Evolutionary conservation across 2,113 vertebrate species (phyloP).

Genomic region (Tricholaema leucomelas): DNA sequence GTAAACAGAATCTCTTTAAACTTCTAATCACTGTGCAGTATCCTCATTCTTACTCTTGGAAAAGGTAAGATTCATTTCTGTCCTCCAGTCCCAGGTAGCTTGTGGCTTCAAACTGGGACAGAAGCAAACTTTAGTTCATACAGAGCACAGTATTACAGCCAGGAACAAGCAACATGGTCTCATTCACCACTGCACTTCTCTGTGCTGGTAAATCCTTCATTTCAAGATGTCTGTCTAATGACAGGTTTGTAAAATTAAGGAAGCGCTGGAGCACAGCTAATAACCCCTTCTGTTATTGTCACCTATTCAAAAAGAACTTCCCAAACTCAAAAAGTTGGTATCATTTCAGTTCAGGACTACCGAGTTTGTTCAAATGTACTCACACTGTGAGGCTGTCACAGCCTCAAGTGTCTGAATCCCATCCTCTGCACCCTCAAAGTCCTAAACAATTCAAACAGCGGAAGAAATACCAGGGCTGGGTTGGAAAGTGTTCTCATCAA

Average conservation of each 20-base stretch:
- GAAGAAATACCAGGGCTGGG: background rate
- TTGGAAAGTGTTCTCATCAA: background rate
- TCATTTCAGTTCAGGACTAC: background rate
- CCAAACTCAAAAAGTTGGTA: background rate
- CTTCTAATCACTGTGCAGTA: no score
- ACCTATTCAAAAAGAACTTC: background rate
- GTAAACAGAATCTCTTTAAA: no score
- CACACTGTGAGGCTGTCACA: background rate
- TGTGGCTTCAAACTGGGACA: no score
- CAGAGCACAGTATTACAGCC: fast-evolving
- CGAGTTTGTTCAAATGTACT: background rate
- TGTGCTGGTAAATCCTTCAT: background rate
- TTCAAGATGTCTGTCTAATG: background rate
- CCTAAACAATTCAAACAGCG: background rate
- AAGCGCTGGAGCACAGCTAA: background rate
- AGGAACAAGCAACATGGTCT: background rate
- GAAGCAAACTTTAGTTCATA: no score
- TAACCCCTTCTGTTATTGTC: background rate
- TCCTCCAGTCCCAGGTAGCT: no score
- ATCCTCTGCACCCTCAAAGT: background rate
- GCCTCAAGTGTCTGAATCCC: background rate
- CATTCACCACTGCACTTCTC: background rate
- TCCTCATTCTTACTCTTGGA: no score
- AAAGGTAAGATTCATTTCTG: no score
- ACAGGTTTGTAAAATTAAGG: background rate